phyloP scores from a whole-genome alignment of 2,888 invertebrate genomes.

The Tenthredo scrophulariae region DNA sequence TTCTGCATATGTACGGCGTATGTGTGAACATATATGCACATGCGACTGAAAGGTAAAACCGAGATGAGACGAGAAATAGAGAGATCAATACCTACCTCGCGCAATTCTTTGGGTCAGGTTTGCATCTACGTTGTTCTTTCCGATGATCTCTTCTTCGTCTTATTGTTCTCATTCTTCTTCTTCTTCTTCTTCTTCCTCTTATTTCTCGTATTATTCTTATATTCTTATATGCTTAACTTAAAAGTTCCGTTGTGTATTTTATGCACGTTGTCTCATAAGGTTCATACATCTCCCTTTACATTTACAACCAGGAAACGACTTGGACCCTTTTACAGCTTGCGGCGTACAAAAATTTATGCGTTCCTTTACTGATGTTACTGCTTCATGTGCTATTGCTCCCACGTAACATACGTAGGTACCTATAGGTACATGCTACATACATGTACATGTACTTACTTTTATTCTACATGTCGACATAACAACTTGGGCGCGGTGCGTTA shows the following conservation, averaged over 20 bases:
- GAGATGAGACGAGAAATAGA: not conserved
- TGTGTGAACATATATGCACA: not conserved
- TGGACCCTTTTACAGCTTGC: slow-evolving; percentile 18
- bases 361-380: not conserved
- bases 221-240: not conserved
- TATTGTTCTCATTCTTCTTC: not conserved
- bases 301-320: slow-evolving; percentile 45
- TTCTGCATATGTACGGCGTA: not conserved
- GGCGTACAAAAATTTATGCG: slow-evolving; percentile 27
- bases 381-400: not conserved
- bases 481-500: not conserved
- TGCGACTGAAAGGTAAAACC: not conserved
- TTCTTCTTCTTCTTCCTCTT: not conserved
- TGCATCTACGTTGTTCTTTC: not conserved
- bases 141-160: not conserved
- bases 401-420: not conserved
- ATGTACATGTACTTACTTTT: not conserved
- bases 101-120: slow-evolving; percentile 28
- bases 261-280: slow-evolving; percentile 22
- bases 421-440: not conserved
- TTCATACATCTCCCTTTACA: slow-evolving; percentile 17
- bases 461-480: not conserved
- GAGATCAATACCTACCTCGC: slow-evolving; percentile 21
- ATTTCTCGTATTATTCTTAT: not conserved
- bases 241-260: slow-evolving; percentile 31